A percentile compares a stretch with the other conserved stretches of the same genome.
Evolutionary conservation across 2,797 vertebrate genomes (phyloP).

Genomic region (Trachops cirrhosus): DNA sequence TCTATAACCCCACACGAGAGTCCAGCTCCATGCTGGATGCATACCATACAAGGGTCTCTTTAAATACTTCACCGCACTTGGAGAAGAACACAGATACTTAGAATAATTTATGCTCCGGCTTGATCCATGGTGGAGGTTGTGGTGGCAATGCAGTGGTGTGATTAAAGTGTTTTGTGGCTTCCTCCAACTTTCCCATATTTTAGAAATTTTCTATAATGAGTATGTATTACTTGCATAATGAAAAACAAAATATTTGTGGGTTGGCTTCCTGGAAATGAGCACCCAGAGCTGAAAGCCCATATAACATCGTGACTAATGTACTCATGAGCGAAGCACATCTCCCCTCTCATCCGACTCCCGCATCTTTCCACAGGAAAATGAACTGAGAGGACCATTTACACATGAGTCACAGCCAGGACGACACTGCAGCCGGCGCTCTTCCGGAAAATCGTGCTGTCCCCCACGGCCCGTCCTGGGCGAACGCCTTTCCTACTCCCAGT

Average conservation of each 20-base stretch:
- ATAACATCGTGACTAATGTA: not conserved
- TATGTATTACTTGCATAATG: slow-evolving; percentile 33
- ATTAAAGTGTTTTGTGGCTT: slow-evolving; percentile 41
- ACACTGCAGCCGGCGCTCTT: accelerated
- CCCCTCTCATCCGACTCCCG: not conserved
- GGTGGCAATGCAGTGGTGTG: not conserved
- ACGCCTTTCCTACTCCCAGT: accelerated
- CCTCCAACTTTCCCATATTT: slow-evolving; percentile 3
- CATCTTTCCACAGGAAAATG: not conserved
- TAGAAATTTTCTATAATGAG: slow-evolving; percentile 12
- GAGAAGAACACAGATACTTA: not conserved
- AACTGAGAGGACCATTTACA: not conserved
- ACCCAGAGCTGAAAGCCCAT: not conserved
- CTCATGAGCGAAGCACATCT: accelerated
- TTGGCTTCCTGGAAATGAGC: not conserved
- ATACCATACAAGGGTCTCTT: not conserved
- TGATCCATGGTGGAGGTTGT: not conserved
- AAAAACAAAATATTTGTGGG: slow-evolving; percentile 48
- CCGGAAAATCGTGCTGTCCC: not conserved
- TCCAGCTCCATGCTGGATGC: not conserved
- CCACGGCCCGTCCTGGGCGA: not conserved
- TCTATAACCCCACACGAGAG: not conserved
- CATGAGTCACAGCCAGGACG: not conserved
- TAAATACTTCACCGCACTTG: not conserved
- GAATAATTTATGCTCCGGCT: not conserved